phyloP scores from a whole-genome alignment of 2,797 vertebrate species.

The Eidolon dupreanum region DNA sequence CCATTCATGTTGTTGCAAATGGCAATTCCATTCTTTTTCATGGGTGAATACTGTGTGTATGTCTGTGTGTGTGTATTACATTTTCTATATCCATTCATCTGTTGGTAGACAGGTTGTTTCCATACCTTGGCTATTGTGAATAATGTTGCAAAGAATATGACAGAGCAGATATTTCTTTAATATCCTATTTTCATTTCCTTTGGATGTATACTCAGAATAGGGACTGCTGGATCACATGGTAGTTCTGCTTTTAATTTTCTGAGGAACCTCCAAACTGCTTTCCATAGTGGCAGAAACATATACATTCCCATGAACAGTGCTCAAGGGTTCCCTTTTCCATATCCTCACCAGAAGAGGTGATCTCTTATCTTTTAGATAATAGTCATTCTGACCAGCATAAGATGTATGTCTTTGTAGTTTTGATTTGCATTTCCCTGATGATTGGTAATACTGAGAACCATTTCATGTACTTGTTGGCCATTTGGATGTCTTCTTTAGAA shows the following conservation, averaged over 20 bases:
- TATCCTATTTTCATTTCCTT: neutral
- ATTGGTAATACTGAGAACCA: neutral
- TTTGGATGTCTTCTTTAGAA: neutral
- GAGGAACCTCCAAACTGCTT: neutral
- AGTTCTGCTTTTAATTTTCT: neutral
- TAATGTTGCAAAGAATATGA: neutral
- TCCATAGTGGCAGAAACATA: neutral
- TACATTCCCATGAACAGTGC: neutral
- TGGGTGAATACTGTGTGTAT: neutral
- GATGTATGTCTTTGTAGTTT: neutral
- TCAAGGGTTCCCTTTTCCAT: neutral
- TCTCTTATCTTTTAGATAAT: neutral
- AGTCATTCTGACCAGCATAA: neutral
- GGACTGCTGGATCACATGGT: neutral
- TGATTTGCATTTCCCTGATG: neutral
- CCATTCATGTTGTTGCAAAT: neutral
- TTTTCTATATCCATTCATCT: neutral
- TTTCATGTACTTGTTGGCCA: neutral
- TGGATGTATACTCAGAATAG: neutral
- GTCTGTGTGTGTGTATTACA: neutral
- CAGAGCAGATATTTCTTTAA: neutral
- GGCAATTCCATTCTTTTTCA: neutral
- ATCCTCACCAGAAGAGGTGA: neutral
- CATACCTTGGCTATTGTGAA: neutral
- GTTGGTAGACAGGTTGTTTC: neutral